phyloP scores from a whole-genome alignment of 2,888 invertebrate species.

The Pocota personata region DNA sequence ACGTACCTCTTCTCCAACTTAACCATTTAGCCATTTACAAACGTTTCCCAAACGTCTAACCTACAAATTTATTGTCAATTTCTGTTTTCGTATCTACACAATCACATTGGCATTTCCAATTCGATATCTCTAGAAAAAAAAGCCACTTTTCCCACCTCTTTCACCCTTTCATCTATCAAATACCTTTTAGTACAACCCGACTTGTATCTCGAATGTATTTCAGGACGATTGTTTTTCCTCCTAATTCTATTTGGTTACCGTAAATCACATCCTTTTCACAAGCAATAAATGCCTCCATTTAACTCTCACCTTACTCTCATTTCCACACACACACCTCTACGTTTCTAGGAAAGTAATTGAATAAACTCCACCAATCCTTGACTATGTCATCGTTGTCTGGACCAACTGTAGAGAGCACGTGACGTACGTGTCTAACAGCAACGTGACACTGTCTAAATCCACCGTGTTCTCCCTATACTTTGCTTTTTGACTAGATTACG shows the following conservation, averaged over 20 bases:
- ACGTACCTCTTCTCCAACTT: neutral
- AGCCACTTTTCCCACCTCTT: neutral
- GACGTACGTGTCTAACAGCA: slow-evolving; percentile 29
- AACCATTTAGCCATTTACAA: neutral
- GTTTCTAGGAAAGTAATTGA: slow-evolving; percentile 13
- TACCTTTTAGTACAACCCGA: neutral
- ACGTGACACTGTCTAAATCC: slow-evolving; percentile 48
- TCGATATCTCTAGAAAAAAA: neutral
- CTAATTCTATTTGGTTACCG: slow-evolving; percentile 36
- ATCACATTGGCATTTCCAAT: no score
- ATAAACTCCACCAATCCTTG: neutral
- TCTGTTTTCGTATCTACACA: neutral
- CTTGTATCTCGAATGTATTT: neutral
- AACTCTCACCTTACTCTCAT: neutral
- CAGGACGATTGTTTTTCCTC: slow-evolving; percentile 10
- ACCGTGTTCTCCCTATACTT: neutral
- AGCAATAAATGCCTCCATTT: neutral
- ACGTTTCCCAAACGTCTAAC: neutral
- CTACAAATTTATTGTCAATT: neutral
- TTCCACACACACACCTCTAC: neutral
- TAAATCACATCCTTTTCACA: slow-evolving; percentile 46
- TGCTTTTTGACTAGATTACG: neutral
- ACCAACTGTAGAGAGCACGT: neutral
- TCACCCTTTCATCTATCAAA: neutral
- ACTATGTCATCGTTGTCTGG: neutral